Evolutionary conservation across 2,113 vertebrate genomes (phyloP).

Genomic region (Pygoscelis adeliae): DNA sequence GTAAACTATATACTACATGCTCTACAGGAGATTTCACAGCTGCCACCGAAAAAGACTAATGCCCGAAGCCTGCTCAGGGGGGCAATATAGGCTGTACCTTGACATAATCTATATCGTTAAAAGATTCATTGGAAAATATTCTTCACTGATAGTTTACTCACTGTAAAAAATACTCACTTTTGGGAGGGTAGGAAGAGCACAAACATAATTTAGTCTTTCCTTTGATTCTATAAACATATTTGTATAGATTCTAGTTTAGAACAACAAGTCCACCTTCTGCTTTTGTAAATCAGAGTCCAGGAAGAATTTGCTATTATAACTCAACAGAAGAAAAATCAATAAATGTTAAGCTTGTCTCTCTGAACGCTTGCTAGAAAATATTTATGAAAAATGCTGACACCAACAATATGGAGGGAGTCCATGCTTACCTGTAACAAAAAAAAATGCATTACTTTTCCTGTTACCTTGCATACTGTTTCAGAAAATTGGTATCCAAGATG

Average conservation of each 20-base stretch:
- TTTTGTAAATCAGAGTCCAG: conserved; percentile 22
- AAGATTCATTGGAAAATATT: not conserved
- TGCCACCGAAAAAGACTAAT: not conserved
- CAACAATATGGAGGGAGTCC: not conserved
- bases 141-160: not conserved
- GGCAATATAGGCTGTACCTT: not conserved
- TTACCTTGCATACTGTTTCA: conserved; percentile 3
- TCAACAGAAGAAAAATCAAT: conserved; percentile 29
- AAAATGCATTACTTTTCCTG: not conserved
- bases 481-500: not conserved
- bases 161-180: not conserved
- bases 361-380: not conserved
- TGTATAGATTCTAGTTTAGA: not conserved
- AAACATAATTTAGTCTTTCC: not conserved
- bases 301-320: conserved; percentile 23
- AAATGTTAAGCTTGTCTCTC: conserved; percentile 1
- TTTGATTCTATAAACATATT: not conserved
- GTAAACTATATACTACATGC: not conserved
- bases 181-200: not conserved
- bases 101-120: not conserved
- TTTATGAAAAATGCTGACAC: conserved; percentile 55
- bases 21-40: not conserved
- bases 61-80: not conserved
- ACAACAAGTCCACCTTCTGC: not conserved
- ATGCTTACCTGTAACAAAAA: conserved; percentile 5